Evolutionary conservation across 1,140 invertebrate species (phyloP), one percentile per base, ranked within the genome.

Genomic region (Platyscapa corneri): DNA sequence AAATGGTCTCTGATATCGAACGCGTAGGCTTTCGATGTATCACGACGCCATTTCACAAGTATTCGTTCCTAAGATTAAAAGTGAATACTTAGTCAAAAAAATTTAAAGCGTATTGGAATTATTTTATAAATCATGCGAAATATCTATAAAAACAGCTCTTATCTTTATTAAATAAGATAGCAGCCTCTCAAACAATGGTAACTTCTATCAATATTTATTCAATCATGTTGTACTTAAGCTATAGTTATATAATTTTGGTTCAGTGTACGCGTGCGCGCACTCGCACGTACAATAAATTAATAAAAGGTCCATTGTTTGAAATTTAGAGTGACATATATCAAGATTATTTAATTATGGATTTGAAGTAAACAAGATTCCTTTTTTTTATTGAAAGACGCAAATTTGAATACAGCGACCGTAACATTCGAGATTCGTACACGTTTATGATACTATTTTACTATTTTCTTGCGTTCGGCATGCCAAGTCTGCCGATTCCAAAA

Each of bases 151-250:
- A 60, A 60, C 30, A 72, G 20, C 0, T 72, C 0, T 72, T 72
- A 72, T 23, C 34, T 72, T 72, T 39, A 72, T 72, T 39, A 37
- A 72, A 72, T 72, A 72, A 72, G 34, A 72, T 39, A 37, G 32
- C 10, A 23, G 3, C 1, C 39, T 1, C 20, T 34, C 32, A 34
- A 34, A 72, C 5, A 72, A 72, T 12, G 20, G 32, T 27, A 39
- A 39, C 67, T 39, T 72, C 32, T 72, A 14, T 23, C 67, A 72
- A 39, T 72, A 39, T 72, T 72, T 72, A 72, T 39, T 39, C 37
- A 12, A 39, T 23, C 14, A 39, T 39, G 23, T 72, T 72, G 39
- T 23, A 39, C n/a, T 23, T 5, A 2, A 14, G 8, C 32, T 2
- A 65, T 18, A 67, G 14, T 60, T 60, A 67, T 16, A 67, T 34